Percentiles rank a stretch among this genome's conserved stretches.
Evolutionary conservation across 1,140 invertebrate genomes (phyloP).

Genomic region (Brachionus angularis): DNA sequence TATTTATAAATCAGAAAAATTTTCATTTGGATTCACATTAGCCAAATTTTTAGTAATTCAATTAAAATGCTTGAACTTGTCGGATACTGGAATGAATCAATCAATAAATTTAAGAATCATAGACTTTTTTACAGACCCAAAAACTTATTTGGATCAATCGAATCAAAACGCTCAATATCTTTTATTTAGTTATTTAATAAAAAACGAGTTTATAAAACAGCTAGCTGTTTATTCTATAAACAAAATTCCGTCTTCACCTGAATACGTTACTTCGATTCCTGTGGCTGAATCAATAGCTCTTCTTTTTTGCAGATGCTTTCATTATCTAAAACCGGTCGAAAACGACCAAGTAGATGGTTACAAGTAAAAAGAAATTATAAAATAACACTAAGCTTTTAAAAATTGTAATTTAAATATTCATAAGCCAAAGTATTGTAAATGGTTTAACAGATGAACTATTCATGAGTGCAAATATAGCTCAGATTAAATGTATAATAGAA

Average conservation of each 20-base stretch:
- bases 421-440: neutral
- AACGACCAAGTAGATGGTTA: neutral
- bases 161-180: neutral
- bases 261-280: slow-evolving; percentile 11
- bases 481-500: neutral
- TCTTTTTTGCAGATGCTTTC: slow-evolving; percentile 19
- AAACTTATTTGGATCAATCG: neutral
- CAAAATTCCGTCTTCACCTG: slow-evolving; percentile 1
- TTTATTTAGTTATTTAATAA: neutral
- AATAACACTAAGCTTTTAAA: too few species aligned
- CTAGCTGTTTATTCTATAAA: neutral
- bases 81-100: neutral
- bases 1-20: neutral
- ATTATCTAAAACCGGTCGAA: neutral
- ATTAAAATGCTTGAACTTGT: slow-evolving; percentile 14
- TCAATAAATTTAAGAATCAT: slow-evolving; percentile 12
- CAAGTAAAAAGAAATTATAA: neutral
- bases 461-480: neutral
- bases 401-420: too few species aligned
- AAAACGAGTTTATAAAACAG: neutral
- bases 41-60: slow-evolving; percentile 24
- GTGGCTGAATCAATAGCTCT: neutral
- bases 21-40: neutral
- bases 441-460: neutral
- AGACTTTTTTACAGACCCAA: slow-evolving; percentile 25